Conservation (phyloP, 2,113 vertebrate species). For the Corythornis cristatus region DNA sequence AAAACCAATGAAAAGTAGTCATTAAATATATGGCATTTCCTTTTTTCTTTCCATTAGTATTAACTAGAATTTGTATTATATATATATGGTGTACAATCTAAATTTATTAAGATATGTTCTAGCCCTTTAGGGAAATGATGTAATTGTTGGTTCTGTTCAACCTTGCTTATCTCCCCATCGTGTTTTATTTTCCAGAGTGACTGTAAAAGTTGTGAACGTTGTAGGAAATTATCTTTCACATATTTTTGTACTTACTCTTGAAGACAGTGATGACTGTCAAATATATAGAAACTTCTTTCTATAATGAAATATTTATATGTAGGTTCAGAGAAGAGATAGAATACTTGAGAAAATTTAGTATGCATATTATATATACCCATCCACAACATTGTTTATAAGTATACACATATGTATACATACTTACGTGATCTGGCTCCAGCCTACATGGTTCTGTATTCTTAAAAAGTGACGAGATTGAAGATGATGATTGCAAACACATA, state of each 20-base stretch:
- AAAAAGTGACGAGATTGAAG: neutral
- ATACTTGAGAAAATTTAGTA: neutral
- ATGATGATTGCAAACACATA: neutral
- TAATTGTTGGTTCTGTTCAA: neutral
- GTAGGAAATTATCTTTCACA: neutral
- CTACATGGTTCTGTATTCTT: neutral
- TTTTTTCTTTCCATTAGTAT: slow-evolving; percentile 26
- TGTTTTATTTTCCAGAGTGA: neutral
- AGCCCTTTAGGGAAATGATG: neutral
- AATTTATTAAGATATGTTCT: neutral
- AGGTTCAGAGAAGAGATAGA: neutral
- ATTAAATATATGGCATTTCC: slow-evolving; percentile 16
- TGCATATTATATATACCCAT: neutral
- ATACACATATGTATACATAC: neutral
- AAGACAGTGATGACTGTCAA: neutral
- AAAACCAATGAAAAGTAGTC: neutral
- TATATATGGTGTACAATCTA: neutral
- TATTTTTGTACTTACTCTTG: neutral
- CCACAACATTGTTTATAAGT: neutral
- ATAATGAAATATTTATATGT: neutral
- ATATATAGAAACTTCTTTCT: neutral
- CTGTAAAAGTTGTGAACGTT: neutral
- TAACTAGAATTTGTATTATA: neutral
- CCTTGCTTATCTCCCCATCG: neutral
- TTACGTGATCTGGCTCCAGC: neutral